Evolutionary conservation across 2,797 vertebrate species (phyloP).

Genomic region (Rhinichthys osculus): DNA sequence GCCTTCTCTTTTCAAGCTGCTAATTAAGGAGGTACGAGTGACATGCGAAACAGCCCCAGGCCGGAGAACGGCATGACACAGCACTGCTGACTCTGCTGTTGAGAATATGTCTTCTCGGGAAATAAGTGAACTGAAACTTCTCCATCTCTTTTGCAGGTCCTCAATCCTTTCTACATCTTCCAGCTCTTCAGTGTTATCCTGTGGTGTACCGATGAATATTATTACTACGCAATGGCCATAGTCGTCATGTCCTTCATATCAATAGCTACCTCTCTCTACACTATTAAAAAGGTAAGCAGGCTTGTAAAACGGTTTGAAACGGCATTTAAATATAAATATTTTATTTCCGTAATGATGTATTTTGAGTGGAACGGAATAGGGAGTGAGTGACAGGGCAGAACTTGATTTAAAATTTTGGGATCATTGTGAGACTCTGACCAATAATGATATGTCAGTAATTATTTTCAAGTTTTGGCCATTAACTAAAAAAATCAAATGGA

Average conservation of each 20-base stretch:
- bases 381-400: not conserved
- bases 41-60: not conserved
- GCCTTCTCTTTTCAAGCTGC: conserved; percentile 99
- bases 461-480: not conserved
- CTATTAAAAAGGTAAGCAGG: conserved; percentile 92
- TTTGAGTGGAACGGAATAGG: not conserved
- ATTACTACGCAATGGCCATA: conserved; percentile 96
- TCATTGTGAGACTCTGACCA: not conserved
- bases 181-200: conserved; percentile 98
- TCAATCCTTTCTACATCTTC: conserved; percentile 99
- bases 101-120: not conserved
- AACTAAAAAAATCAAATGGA: not conserved
- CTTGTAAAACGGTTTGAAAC: not conserved
- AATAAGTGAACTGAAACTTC: conserved; percentile 6
- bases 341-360: not conserved
- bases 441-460: not conserved
- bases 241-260: conserved; percentile 97
- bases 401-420: not conserved
- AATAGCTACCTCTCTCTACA: conserved; percentile 96
- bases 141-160: conserved; percentile 80
- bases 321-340: not conserved
- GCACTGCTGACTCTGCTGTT: not conserved
- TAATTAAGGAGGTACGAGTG: conserved; percentile 93
- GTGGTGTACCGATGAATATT: conserved; percentile 95
- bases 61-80: not conserved